phyloP scores from a whole-genome alignment of 2,113 vertebrate species.

The Anhinga rufa region DNA sequence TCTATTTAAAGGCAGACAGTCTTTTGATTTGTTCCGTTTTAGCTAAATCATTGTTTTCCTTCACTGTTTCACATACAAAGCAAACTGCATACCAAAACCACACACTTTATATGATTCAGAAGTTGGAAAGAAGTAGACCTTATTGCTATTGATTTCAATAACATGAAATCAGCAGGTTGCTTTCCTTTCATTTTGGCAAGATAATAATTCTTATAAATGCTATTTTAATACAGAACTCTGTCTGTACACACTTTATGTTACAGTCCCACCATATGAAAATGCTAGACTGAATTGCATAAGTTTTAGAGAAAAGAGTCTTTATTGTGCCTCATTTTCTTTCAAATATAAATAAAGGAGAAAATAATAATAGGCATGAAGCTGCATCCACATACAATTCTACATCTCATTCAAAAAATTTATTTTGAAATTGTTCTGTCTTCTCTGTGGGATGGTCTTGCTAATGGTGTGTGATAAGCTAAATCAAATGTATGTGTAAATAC shows the following conservation, averaged over 20 bases:
- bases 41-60: conserved; percentile 43
- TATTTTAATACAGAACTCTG: background rate
- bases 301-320: background rate
- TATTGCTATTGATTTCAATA: conserved; percentile 4
- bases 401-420: conserved; percentile 38
- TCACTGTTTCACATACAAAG: conserved; percentile 47
- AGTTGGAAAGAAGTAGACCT: background rate
- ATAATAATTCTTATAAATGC: background rate
- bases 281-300: background rate
- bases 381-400: background rate
- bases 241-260: background rate
- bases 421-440: conserved; percentile 16
- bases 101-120: conserved; percentile 16
- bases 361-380: background rate
- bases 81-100: conserved; percentile 60
- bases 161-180: conserved; percentile 1
- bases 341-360: background rate
- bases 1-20: background rate
- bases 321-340: background rate
- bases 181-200: conserved; percentile 31
- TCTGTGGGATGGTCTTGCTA: conserved; percentile 1
- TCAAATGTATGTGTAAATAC: conserved; percentile 21
- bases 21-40: conserved; percentile 48
- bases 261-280: background rate
- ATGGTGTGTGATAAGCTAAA: conserved; percentile 13